Percentiles rank a stretch among this genome's conserved stretches.
Evolutionary conservation across 92 coral and sea anemone genomes (phyloP).

Genomic region (Micromussa lordhowensis): DNA sequence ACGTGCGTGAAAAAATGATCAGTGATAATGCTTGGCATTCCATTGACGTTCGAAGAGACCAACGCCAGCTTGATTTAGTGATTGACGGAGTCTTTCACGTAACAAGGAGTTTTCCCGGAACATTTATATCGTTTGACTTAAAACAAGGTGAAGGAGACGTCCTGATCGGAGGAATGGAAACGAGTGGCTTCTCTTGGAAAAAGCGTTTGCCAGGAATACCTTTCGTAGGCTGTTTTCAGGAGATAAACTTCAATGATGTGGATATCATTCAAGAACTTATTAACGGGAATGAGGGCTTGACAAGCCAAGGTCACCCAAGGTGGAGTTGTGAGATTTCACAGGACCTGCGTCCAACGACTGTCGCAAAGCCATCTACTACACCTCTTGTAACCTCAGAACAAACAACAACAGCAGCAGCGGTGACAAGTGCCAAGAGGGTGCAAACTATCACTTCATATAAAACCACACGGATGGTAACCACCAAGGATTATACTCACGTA

Average conservation of each 20-base stretch:
- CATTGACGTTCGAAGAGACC: slow-evolving; percentile 39
- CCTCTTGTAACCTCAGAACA: not conserved
- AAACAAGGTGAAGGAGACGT: slow-evolving; percentile 63
- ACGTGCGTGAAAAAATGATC: slow-evolving; percentile 23
- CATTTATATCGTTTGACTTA: slow-evolving; percentile 55
- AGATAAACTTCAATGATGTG: slow-evolving; percentile 45
- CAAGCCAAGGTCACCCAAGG: slow-evolving; percentile 14
- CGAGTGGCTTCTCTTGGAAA: not conserved
- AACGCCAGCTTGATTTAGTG: slow-evolving; percentile 12
- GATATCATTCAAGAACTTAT: slow-evolving; percentile 31
- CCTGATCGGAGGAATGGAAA: slow-evolving; percentile 51
- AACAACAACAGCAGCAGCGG: not conserved
- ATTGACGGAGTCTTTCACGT: slow-evolving; percentile 21
- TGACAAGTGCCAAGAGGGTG: not conserved
- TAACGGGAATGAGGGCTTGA: not conserved
- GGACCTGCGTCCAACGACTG: slow-evolving; percentile 2
- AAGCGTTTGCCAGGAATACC: slow-evolving; percentile 19
- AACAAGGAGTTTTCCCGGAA: slow-evolving; percentile 51
- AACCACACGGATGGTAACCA: slow-evolving; percentile 2
- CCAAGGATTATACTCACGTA: not conserved
- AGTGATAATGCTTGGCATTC: slow-evolving; percentile 65
- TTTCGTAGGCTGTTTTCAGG: slow-evolving; percentile 64
- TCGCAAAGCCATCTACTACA: not conserved
- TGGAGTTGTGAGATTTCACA: slow-evolving; percentile 10
- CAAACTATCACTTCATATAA: slow-evolving; percentile 1